Base-by-base conservation (phyloP, 2,113 vertebrate species). In the Cottus gobio region DNA sequence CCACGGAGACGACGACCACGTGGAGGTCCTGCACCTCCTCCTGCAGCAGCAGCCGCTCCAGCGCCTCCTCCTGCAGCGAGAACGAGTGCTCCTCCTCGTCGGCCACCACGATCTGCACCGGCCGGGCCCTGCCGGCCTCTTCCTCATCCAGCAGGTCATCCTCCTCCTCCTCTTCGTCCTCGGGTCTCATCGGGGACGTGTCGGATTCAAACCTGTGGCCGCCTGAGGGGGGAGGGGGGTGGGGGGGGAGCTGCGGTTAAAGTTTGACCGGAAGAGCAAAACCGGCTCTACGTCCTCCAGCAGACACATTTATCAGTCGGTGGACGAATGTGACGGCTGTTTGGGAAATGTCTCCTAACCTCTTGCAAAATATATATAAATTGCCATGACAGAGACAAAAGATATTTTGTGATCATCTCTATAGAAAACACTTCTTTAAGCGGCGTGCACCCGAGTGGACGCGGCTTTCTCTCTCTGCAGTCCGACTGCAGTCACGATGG, bases 1-100 rank as follows among this genome's bases (percentile, higher is more conserved):
- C 98, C 91, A 99, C 98, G n/a, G 97, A 98, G 20, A 99, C 96
- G 57, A 99, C 97, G 22, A 99, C 98, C 83, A 99, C 96, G 24
- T 97, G 94, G 73, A 98, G 96, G 92, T 99, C 97, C 77, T 94
- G 95, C 88, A 98, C 93, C 80, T 97, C 95, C 37, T 98, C 96
- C 93, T 97, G 96, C 89, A 99, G 95, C 79, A 99, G 90, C 79
- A 99, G 95, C 85, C 93, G 93, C 86, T 98, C 97, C 95, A 99
- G 92, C 0, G 95, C 96, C 71, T 62, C 92, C 93, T 97, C 97
- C 87, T 98, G 96, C 73, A 99, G 93, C 73, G 95, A 95, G 89
- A 99, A 99, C 71, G 96, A 96, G 94, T 99, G 98, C 84, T 98
- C 96, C 78, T 98, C 96, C 92, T 98, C 96, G 18, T 96, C 94